phyloP scores from a whole-genome alignment of 2,113 vertebrate species.

The Morphnarchus princeps region DNA sequence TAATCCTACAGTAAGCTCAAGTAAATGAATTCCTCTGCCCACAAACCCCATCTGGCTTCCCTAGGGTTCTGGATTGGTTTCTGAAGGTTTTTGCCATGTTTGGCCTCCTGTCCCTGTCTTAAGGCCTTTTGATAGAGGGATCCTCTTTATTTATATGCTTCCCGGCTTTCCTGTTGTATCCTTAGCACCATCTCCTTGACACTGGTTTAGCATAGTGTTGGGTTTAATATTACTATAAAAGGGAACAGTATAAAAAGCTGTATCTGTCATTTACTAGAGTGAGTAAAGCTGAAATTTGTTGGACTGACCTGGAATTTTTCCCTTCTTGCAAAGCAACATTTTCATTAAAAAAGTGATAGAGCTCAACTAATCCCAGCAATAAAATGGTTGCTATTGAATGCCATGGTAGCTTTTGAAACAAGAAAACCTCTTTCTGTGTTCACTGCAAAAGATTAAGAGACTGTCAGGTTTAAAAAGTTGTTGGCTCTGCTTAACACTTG shows the following conservation, averaged over 20 bases:
- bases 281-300: slow-evolving; percentile 47
- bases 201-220: background rate
- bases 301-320: slow-evolving; percentile 5
- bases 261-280: background rate
- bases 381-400: slow-evolving; percentile 54
- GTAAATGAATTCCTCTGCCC: background rate
- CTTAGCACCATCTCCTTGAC: background rate
- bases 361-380: slow-evolving; percentile 58
- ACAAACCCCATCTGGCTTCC: background rate
- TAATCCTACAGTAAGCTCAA: background rate
- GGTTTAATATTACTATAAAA: slow-evolving; percentile 44
- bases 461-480: slow-evolving; percentile 46
- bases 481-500: slow-evolving; percentile 57
- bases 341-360: slow-evolving; percentile 45
- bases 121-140: background rate
- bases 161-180: background rate
- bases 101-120: background rate
- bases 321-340: background rate
- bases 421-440: slow-evolving; percentile 57
- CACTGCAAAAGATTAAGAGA: slow-evolving; percentile 58
- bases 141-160: background rate
- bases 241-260: slow-evolving; percentile 13
- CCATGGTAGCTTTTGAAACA: slow-evolving; percentile 47
- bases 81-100: background rate
- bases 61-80: background rate